A percentile compares a stretch with the other conserved stretches of the same genome.
Evolutionary conservation across 2,888 invertebrate species (phyloP).

Genomic region (Dorcus parallelipipedus): DNA sequence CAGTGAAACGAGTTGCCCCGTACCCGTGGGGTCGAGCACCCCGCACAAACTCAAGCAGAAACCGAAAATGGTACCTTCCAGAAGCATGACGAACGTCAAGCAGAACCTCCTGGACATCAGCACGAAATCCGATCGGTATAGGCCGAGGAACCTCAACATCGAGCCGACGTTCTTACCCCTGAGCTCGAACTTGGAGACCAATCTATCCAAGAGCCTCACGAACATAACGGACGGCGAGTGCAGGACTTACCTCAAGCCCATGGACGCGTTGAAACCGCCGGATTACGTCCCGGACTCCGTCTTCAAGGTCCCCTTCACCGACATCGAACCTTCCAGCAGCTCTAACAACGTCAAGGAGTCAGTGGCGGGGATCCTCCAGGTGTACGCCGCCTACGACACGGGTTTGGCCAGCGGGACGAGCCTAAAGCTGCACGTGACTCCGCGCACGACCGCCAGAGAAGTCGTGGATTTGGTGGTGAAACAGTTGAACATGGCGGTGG

Average conservation of each 20-base stretch:
- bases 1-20: conserved; percentile 57
- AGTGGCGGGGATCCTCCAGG: conserved; percentile 57
- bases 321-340: conserved; percentile 31
- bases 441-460: conserved; percentile 89
- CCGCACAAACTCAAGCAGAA: conserved; percentile 47
- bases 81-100: conserved; percentile 63
- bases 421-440: conserved; percentile 89
- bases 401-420: conserved; percentile 91
- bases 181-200: conserved; percentile 38
- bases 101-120: conserved; percentile 38
- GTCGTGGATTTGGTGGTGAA: conserved; percentile 94
- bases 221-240: conserved; percentile 39
- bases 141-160: conserved; percentile 37
- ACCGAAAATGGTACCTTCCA: conserved; percentile 59
- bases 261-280: conserved; percentile 29
- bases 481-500: conserved; percentile 91
- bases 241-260: conserved; percentile 31
- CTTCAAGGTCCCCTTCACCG: conserved; percentile 37
- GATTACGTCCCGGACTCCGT: conserved; percentile 30
- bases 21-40: conserved; percentile 54
- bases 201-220: conserved; percentile 46
- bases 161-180: conserved; percentile 30
- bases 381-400: conserved; percentile 94
- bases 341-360: conserved; percentile 31
- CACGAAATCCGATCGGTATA: conserved; percentile 32